These are phyloP conservation scores for Geococcyx californianus DNA, from an alignment of 2,113 vertebrate species.

Conservation along the genomic window DNA sequence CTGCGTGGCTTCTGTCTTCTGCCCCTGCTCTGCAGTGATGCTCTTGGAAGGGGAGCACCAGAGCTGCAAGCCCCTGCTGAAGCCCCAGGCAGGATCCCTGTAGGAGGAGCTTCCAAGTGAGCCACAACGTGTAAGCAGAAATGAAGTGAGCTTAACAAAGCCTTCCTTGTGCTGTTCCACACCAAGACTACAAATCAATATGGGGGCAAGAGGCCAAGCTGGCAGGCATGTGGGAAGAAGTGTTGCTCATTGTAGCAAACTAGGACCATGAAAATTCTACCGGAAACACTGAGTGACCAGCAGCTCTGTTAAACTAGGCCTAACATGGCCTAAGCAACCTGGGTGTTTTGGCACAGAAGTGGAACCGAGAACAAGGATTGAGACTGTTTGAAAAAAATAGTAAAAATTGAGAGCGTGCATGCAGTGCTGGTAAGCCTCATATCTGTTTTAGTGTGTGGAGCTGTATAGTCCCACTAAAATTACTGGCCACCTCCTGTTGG, in stretches of 20 bases:
- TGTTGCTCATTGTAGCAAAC: neutral
- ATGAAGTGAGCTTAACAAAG: neutral
- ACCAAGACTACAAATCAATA: neutral
- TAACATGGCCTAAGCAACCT: rapidly evolving
- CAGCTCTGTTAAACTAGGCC: rapidly evolving
- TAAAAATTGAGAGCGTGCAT: neutral
- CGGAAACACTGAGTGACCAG: neutral
- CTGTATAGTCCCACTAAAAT: neutral
- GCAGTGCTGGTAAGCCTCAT: neutral
- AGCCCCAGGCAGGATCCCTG: rapidly evolving
- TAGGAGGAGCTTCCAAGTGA: neutral
- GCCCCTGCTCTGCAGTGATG: neutral
- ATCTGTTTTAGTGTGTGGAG: neutral
- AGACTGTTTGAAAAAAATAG: neutral
- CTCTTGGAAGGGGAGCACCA: rapidly evolving
- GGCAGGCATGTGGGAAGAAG: neutral
- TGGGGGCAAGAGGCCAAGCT: neutral
- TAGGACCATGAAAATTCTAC: neutral
- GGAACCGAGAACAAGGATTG: neutral
- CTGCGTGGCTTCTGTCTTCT: neutral
- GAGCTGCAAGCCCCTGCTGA: neutral
- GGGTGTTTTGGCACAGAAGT: neutral
- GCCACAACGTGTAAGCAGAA: neutral
- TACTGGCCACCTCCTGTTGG: neutral
- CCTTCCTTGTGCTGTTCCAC: neutral